These are phyloP conservation scores for Tetheella fluctuosa DNA, from an alignment of 2,888 invertebrate species.

Conservation along the genomic window DNA sequence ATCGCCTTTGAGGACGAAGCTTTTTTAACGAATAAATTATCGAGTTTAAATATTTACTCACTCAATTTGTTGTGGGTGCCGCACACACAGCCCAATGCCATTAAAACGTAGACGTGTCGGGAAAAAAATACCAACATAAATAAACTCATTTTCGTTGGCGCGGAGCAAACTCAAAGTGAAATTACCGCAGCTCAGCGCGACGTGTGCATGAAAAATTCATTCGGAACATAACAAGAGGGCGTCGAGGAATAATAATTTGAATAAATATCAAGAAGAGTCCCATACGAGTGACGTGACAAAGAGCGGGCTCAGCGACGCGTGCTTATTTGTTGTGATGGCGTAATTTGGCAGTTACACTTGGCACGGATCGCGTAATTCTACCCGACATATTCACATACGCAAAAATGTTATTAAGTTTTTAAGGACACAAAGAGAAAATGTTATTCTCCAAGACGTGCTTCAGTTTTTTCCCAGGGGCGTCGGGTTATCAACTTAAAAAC, in stretches of 20 bases:
- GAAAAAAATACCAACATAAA: conserved; percentile 68
- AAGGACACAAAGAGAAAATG: conserved; percentile 40
- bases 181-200: conserved; percentile 74
- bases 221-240: conserved; percentile 77
- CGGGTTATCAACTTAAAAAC: conserved; percentile 29
- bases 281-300: conserved; percentile 75
- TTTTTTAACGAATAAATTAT: conserved; percentile 55
- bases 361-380: conserved; percentile 61
- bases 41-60: conserved; percentile 58
- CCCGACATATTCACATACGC: conserved; percentile 63
- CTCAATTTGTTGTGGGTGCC: conserved; percentile 52
- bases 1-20: conserved; percentile 34
- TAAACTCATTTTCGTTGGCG: conserved; percentile 73
- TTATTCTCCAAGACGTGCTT: not conserved
- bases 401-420: conserved; percentile 77
- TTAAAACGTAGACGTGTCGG: conserved; percentile 55
- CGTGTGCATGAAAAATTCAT: conserved; percentile 83
- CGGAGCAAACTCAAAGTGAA: conserved; percentile 78
- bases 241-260: conserved; percentile 80
- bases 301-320: conserved; percentile 72
- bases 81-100: conserved; percentile 44
- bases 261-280: conserved; percentile 76
- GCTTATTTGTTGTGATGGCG: conserved; percentile 76
- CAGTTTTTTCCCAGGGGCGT: conserved; percentile 22
- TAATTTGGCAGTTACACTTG: conserved; percentile 73